These are phyloP conservation scores for Ptiloglossa arizonensis DNA, from an alignment of 1,140 invertebrate species.

Conservation along the genomic window DNA sequence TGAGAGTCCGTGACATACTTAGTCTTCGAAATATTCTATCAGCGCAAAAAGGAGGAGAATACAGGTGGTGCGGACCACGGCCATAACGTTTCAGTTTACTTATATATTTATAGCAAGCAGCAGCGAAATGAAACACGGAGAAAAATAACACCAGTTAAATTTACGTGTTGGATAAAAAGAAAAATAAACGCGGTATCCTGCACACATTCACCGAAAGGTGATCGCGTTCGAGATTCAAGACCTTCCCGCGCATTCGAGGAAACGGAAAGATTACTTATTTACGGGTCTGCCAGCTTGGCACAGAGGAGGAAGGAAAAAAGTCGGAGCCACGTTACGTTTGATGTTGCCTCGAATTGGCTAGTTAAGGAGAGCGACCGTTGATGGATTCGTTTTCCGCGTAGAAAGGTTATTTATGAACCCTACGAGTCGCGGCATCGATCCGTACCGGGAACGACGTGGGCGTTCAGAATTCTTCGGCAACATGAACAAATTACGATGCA, in stretches of 20 bases:
- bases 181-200: constrained; percentile 54
- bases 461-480: constrained; percentile 53
- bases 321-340: constrained; percentile 43
- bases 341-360: constrained; percentile 54
- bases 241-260: constrained; percentile 43
- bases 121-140: not conserved
- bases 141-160: constrained; percentile 54
- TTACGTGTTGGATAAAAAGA: constrained; percentile 49
- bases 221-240: constrained; percentile 52
- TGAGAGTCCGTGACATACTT: too few relatives aligned
- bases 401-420: constrained; percentile 62
- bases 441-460: constrained; percentile 58
- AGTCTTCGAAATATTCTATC: too few relatives aligned
- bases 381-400: constrained; percentile 66
- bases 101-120: constrained; percentile 22
- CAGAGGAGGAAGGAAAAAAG: not conserved
- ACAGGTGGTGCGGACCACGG: not conserved
- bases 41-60: not conserved
- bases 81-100: constrained; percentile 45
- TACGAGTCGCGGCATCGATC: constrained; percentile 44
- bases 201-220: constrained; percentile 18
- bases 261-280: constrained; percentile 65
- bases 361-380: constrained; percentile 55
- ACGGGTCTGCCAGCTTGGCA: constrained; percentile 8
- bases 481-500: constrained; percentile 32